These are phyloP conservation scores for Drosophila sturtevanti DNA, from an alignment of 1,140 invertebrate genomes.

Conservation along the genomic window DNA sequence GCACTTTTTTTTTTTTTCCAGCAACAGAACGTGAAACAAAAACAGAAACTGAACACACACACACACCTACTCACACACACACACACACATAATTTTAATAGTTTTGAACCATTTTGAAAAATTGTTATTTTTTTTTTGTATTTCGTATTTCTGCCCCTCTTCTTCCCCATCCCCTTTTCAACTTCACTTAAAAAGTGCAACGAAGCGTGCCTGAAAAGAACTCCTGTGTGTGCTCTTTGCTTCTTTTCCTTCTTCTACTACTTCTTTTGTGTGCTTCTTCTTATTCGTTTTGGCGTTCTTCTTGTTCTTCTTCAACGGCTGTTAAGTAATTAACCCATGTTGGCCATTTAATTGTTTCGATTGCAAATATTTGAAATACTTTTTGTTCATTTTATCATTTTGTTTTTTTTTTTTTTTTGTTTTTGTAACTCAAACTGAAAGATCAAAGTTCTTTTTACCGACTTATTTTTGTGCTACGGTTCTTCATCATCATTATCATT, in stretches of 20 bases:
- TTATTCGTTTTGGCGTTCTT: neutral
- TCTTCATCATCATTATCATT: constrained; percentile 71
- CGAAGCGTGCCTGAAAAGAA: constrained; percentile 61
- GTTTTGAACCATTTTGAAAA: constrained; percentile 66
- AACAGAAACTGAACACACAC: constrained; percentile 49
- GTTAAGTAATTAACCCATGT: constrained; percentile 73
- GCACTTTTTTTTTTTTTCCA: no score
- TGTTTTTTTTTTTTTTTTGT: constrained; percentile 5
- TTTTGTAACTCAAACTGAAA: constrained; percentile 30
- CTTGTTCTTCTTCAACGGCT: constrained; percentile 7
- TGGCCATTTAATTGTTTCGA: constrained; percentile 78
- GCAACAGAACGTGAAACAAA: constrained; percentile 23
- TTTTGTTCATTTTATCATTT: constrained; percentile 41
- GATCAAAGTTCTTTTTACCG: constrained; percentile 63
- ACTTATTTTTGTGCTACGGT: constrained; percentile 45
- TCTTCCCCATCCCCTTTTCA: neutral
- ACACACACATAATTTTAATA: constrained; percentile 77
- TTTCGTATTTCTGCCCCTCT: constrained; percentile 18
- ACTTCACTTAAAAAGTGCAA: constrained; percentile 70
- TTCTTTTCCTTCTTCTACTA: constrained; percentile 4
- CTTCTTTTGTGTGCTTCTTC: neutral
- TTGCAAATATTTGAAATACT: constrained; percentile 76
- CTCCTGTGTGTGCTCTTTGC: neutral
- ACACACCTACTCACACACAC: no score
- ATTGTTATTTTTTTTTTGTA: no score